Conservation (phyloP, 2,888 invertebrate genomes). For the Sialis lutaria region DNA sequence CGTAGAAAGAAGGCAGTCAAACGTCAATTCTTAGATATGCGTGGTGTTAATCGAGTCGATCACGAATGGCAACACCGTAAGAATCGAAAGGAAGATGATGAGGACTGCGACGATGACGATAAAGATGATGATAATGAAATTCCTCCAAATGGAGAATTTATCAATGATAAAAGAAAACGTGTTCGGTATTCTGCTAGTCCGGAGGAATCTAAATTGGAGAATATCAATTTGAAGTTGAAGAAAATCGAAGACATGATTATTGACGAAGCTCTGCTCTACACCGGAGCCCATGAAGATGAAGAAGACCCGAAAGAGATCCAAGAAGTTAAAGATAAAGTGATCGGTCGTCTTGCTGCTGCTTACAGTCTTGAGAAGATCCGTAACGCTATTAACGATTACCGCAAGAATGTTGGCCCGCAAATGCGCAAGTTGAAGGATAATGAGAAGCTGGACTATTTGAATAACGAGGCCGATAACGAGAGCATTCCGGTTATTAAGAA, state of each 20-base stretch:
- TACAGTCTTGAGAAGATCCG: constrained; percentile 76
- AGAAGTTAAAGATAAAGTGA: constrained; percentile 54
- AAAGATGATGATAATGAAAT: no score
- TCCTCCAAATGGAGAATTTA: no score
- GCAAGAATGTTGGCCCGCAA: constrained; percentile 43
- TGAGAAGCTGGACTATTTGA: no score
- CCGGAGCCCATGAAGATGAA: constrained; percentile 45
- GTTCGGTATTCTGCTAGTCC: no score
- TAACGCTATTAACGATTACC: constrained; percentile 55
- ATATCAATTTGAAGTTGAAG: constrained; percentile 54
- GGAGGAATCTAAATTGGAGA: constrained; percentile 42
- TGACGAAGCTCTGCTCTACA: constrained; percentile 56
- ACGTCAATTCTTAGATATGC: neutral
- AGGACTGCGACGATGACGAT: no score
- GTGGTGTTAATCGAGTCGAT: no score
- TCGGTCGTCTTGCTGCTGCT: constrained; percentile 58
- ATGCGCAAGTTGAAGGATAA: constrained; percentile 23
- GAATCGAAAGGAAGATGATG: no score
- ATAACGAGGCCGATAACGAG: no score
- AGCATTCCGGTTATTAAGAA: no score
- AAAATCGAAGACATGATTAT: constrained; percentile 63
- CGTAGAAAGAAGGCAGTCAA: constrained; percentile 46
- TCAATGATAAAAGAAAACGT: no score
- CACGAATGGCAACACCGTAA: no score
- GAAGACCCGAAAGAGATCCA: constrained; percentile 43